Conservation (phyloP, 2,797 vertebrate genomes). For the Paramormyrops hopkinsi region DNA sequence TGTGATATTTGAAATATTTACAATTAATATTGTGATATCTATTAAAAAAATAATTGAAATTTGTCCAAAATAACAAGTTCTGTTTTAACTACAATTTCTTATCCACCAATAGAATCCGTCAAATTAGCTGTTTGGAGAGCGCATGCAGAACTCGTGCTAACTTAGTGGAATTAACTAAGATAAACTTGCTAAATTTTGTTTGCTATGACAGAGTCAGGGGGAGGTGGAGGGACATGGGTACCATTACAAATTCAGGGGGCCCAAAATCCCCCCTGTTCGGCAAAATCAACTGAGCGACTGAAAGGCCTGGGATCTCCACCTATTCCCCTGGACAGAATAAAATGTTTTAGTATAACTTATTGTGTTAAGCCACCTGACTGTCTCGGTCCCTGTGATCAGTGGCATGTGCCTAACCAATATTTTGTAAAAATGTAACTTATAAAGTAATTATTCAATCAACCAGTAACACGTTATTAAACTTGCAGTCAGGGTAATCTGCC, state of each 20-base stretch:
- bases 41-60: neutral
- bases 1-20: neutral
- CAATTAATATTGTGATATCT: neutral
- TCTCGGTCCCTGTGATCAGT: neutral
- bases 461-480: neutral
- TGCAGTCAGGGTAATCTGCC: neutral
- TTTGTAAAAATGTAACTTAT: neutral
- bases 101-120: neutral
- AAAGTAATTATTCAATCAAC: neutral
- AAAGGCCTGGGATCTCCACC: neutral
- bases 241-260: neutral
- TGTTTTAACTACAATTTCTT: neutral
- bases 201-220: neutral
- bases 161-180: neutral
- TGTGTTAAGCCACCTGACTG: neutral
- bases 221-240: neutral
- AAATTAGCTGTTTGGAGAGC: neutral
- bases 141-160: neutral
- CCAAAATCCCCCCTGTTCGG: neutral
- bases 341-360: neutral
- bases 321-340: neutral
- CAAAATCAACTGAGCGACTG: neutral
- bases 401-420: neutral
- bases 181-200: neutral
- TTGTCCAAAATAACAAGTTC: neutral